These are phyloP conservation scores for Pongo abelii DNA, from an alignment of 2,113 vertebrate genomes.

Conservation along the genomic window DNA sequence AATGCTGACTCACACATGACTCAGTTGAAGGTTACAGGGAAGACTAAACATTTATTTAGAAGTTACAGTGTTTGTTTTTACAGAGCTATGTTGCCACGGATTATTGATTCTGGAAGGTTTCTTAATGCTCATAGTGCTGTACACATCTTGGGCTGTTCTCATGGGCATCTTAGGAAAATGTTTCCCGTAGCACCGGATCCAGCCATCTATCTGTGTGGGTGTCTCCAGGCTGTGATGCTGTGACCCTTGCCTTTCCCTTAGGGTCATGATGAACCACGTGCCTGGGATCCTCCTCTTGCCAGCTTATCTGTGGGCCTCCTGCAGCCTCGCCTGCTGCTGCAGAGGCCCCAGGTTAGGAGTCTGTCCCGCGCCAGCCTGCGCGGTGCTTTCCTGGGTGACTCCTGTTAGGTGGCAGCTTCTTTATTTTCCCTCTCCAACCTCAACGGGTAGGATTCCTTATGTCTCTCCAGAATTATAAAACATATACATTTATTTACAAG, in stretches of 20 bases:
- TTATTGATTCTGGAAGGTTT: conserved; percentile 76
- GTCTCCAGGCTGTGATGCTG: background rate
- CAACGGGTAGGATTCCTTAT: conserved; percentile 81
- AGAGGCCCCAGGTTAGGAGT: background rate
- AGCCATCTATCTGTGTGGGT: background rate
- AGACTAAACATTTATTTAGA: conserved; percentile 87
- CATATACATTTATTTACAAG: conserved; percentile 94
- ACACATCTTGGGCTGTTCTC: conserved; percentile 67
- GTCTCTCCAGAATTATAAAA: conserved; percentile 90
- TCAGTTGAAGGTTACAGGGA: conserved; percentile 59
- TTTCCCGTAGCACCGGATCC: background rate
- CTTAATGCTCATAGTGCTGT: conserved; percentile 74
- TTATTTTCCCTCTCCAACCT: conserved; percentile 48
- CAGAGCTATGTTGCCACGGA: conserved; percentile 79
- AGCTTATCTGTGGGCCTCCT: background rate
- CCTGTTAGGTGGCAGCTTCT: background rate
- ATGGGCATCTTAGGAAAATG: conserved; percentile 26
- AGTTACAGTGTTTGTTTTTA: conserved; percentile 85
- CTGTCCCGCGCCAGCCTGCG: background rate
- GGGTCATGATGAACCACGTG: accelerated
- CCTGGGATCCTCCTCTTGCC: background rate
- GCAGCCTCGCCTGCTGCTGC: background rate
- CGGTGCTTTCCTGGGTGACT: background rate
- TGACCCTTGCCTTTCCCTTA: background rate
- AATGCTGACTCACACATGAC: conserved; percentile 58